Conservation (phyloP, 1,140 invertebrate species). For the Drosophila bocki region DNA sequence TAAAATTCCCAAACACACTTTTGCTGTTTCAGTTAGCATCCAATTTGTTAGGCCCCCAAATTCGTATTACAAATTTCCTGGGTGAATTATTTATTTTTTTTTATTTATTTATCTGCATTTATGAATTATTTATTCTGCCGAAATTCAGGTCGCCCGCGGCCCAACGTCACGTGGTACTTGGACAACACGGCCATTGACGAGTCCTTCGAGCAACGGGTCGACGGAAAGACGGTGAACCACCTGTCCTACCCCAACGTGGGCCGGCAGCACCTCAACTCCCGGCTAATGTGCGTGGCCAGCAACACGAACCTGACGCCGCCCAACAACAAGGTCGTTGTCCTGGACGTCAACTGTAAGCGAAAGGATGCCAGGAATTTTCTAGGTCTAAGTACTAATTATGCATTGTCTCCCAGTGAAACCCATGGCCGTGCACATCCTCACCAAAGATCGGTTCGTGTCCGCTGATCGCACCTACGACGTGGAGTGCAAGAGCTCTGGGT, state of each 20-base stretch:
- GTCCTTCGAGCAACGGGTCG: conserved; percentile 89
- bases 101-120: conserved; percentile 8
- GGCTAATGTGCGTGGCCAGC: conserved; percentile 93
- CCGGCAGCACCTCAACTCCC: conserved; percentile 91
- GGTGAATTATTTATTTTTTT: conserved; percentile 11
- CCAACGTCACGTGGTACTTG: conserved; percentile 93
- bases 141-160: conserved; percentile 89
- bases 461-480: conserved; percentile 93
- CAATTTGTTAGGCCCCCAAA: neutral
- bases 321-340: conserved; percentile 90
- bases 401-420: conserved; percentile 89
- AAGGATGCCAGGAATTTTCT: neutral
- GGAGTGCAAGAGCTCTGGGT: conserved; percentile 93
- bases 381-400: neutral
- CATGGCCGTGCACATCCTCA: conserved; percentile 91
- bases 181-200: conserved; percentile 94
- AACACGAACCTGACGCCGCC: conserved; percentile 93
- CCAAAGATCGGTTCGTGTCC: conserved; percentile 91
- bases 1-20: neutral
- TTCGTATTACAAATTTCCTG: neutral
- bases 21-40: neutral
- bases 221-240: conserved; percentile 91
- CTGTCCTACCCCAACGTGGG: conserved; percentile 91
- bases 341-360: conserved; percentile 95
- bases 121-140: conserved; percentile 11